These are phyloP conservation scores for Capitella teleta DNA, from an alignment of 1,140 invertebrate species.

Conservation along the genomic window DNA sequence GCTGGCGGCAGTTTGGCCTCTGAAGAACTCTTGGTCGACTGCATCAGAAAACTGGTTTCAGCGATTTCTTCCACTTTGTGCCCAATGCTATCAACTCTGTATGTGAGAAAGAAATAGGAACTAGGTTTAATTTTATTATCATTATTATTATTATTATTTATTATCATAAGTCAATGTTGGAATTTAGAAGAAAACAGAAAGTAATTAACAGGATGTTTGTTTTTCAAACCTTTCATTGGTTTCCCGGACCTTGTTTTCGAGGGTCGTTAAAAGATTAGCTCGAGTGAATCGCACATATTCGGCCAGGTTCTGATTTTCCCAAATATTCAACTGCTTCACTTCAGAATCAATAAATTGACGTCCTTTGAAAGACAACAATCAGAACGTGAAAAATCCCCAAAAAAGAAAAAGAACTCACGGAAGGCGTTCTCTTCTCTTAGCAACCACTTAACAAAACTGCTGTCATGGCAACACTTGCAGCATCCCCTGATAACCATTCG, in stretches of 20 bases:
- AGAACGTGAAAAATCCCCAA: neutral
- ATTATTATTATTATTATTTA: no score
- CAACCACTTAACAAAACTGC: no score
- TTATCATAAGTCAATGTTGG: no score
- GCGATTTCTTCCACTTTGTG: no score
- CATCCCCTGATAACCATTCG: neutral
- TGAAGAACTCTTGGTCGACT: no score
- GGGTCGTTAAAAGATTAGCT: conserved; percentile 17
- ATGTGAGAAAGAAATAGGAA: no score
- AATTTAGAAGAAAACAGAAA: no score
- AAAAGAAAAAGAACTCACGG: neutral
- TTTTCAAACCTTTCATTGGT: conserved; percentile 26
- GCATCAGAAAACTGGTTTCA: no score
- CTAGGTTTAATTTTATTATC: no score
- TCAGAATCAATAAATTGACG: conserved; percentile 11
- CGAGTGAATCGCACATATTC: conserved; percentile 23
- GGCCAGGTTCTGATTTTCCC: conserved; percentile 39
- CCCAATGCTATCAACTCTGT: no score
- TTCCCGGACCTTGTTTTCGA: conserved; percentile 23
- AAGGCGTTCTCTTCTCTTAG: neutral
- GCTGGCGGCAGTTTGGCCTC: no score
- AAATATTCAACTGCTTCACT: conserved; percentile 15
- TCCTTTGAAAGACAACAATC: conserved; percentile 12
- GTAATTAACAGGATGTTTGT: no score
- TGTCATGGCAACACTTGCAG: neutral